Conservation (phyloP, 1,140 invertebrate species). For the Ostrea denselamellosa region DNA sequence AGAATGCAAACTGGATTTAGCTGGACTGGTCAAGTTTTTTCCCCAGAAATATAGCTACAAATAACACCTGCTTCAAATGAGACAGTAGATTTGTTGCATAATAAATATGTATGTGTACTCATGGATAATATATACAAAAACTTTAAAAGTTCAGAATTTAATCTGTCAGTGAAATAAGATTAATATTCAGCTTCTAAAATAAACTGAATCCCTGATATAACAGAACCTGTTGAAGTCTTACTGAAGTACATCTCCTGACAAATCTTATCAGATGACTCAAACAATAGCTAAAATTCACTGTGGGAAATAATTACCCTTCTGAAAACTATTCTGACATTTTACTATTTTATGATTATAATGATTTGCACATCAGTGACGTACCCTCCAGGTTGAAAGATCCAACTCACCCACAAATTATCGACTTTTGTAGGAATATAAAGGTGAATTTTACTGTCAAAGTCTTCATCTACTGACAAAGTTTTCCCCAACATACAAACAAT, state of each 20-base stretch:
- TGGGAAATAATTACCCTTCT: not conserved
- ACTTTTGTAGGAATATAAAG: not conserved
- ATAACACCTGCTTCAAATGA: too few species aligned
- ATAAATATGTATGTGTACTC: too few species aligned
- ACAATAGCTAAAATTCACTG: not conserved
- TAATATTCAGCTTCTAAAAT: too few species aligned
- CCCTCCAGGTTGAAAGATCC: not conserved
- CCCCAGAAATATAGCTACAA: too few species aligned
- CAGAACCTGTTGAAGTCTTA: not conserved
- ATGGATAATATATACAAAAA: too few species aligned
- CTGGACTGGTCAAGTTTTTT: too few species aligned
- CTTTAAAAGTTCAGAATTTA: too few species aligned
- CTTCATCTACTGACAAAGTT: not conserved
- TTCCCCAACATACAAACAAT: not conserved
- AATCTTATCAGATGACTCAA: not conserved
- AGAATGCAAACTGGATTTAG: too few species aligned
- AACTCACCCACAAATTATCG: constrained; percentile 19
- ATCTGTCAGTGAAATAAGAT: too few species aligned
- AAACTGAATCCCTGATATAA: too few species aligned
- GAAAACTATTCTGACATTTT: not conserved
- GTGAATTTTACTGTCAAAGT: not conserved
- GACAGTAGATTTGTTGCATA: too few species aligned
- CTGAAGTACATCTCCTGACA: not conserved
- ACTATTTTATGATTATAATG: not conserved
- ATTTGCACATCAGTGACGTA: not conserved